A percentile compares a stretch with the other conserved stretches of the same genome.
These are phyloP conservation scores for Acromyrmex heyeri DNA, from an alignment of 1,140 invertebrate species.

Conservation along the genomic window DNA sequence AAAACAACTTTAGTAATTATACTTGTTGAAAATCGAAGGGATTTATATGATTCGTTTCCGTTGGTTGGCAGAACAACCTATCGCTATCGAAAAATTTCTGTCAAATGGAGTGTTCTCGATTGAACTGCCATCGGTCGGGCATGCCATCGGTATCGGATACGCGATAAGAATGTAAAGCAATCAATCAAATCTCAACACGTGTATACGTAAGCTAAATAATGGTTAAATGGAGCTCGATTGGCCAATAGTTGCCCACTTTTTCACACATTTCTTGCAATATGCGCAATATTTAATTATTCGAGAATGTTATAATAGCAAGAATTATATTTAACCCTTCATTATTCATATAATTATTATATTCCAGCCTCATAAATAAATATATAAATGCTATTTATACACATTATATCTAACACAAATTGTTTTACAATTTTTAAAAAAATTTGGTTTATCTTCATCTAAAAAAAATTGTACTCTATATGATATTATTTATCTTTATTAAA, in stretches of 20 bases:
- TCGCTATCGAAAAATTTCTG: slow-evolving; percentile 41
- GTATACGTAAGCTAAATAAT: slow-evolving; percentile 35
- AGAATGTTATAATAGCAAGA: neutral
- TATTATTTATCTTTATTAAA: too few relatives aligned
- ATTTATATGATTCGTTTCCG: slow-evolving; percentile 32
- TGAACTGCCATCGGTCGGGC: slow-evolving; percentile 47
- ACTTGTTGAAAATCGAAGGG: slow-evolving; percentile 26
- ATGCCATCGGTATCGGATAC: slow-evolving; percentile 38
- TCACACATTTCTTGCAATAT: neutral
- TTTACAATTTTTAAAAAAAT: too few relatives aligned
- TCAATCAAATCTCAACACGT: slow-evolving; percentile 50
- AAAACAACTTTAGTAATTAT: slow-evolving; percentile 23
- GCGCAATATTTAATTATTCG: neutral
- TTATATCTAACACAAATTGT: too few relatives aligned
- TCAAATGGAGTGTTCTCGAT: slow-evolving; percentile 51
- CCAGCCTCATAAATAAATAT: too few relatives aligned
- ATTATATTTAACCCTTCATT: too few relatives aligned
- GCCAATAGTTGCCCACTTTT: slow-evolving; percentile 47
- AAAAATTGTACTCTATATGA: too few relatives aligned
- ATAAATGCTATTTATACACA: too few relatives aligned
- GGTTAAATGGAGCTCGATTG: slow-evolving; percentile 8
- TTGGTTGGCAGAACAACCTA: slow-evolving; percentile 28
- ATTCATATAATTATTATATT: too few relatives aligned
- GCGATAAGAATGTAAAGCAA: slow-evolving; percentile 54
- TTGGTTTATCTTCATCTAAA: too few relatives aligned